These are phyloP conservation scores for Masticophis lateralis DNA, from an alignment of 2,797 vertebrate genomes.

Conservation along the genomic window DNA sequence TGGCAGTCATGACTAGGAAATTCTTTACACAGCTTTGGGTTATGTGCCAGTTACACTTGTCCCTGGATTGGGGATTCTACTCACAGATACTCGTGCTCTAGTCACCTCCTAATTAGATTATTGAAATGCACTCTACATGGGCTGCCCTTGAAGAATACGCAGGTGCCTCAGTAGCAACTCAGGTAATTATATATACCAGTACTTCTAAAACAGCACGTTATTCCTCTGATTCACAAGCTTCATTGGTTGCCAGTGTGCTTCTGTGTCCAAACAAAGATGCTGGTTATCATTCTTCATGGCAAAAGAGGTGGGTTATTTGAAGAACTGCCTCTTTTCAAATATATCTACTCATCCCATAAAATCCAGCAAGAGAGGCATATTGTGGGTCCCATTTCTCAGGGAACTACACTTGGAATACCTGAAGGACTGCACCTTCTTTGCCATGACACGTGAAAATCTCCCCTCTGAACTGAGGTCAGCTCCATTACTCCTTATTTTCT, in stretches of 20 bases:
- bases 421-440: too few relatives aligned
- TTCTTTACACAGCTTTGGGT: too few relatives aligned
- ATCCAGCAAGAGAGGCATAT: not conserved
- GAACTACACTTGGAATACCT: too few relatives aligned
- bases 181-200: not conserved
- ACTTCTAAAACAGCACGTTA: not conserved
- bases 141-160: not conserved
- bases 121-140: not conserved
- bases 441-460: too few relatives aligned
- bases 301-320: not conserved
- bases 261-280: not conserved
- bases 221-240: not conserved
- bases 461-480: too few relatives aligned
- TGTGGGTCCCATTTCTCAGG: too few relatives aligned
- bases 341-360: not conserved
- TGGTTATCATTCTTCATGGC: not conserved
- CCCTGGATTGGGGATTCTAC: too few relatives aligned
- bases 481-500: too few relatives aligned
- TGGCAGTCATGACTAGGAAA: too few relatives aligned
- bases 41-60: too few relatives aligned
- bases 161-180: not conserved
- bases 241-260: not conserved
- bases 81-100: too few relatives aligned
- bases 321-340: not conserved
- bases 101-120: not conserved